Conservation (phyloP, 2,888 invertebrate species). For the Pollenia amentaria region DNA sequence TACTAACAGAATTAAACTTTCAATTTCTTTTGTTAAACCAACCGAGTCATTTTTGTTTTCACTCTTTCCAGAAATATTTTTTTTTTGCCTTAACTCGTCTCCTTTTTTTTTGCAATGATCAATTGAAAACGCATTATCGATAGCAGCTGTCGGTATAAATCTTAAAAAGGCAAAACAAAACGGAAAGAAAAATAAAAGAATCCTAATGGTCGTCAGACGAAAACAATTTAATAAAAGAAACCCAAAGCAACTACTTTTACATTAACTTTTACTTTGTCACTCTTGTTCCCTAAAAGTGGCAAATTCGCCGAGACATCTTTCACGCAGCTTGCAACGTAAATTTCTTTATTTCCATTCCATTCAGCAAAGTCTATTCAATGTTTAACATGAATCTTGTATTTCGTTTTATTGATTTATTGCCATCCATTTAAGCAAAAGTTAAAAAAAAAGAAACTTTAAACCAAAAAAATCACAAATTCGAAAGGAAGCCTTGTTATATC, state of each 20-base stretch:
- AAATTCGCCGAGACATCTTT: slow-evolving; percentile 45
- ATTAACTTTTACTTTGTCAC: neutral
- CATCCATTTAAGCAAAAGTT: slow-evolving; percentile 50
- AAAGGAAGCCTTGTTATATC: neutral
- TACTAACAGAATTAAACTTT: slow-evolving; percentile 55
- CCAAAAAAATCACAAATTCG: neutral
- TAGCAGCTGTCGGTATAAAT: slow-evolving; percentile 53
- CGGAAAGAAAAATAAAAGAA: neutral
- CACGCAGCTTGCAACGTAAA: slow-evolving; percentile 27
- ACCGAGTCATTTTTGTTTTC: slow-evolving; percentile 56
- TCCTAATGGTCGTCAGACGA: slow-evolving; percentile 63
- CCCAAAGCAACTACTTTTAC: neutral
- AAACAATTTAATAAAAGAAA: slow-evolving; percentile 57
- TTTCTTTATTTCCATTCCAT: slow-evolving; percentile 29
- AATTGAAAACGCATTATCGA: slow-evolving; percentile 65
- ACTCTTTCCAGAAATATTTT: slow-evolving; percentile 7
- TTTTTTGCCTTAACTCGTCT: neutral
- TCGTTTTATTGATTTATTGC: slow-evolving; percentile 58
- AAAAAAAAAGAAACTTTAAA: neutral
- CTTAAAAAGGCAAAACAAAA: slow-evolving; percentile 9
- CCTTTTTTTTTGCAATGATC: slow-evolving; percentile 37
- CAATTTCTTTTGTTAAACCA: slow-evolving; percentile 66
- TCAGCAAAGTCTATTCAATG: slow-evolving; percentile 20
- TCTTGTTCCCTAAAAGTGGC: slow-evolving; percentile 26
- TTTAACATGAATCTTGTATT: slow-evolving; percentile 2